These are phyloP conservation scores for Ascidia mentula DNA, from an alignment of 23 tunicate genomes.

Conservation along the genomic window DNA sequence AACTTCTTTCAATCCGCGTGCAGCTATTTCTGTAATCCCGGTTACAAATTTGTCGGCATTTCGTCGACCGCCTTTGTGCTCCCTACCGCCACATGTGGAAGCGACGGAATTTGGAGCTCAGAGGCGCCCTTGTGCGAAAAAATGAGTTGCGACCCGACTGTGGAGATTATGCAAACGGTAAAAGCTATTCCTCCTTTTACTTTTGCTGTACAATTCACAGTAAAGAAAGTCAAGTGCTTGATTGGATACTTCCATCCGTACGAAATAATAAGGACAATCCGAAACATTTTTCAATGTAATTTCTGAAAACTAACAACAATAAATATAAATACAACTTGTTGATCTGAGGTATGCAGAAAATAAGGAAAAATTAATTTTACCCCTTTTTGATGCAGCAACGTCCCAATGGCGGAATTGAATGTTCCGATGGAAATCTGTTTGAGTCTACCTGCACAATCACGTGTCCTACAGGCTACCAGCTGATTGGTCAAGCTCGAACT, in stretches of 20 bases:
- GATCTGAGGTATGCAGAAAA: no score
- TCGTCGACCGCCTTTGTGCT: neutral
- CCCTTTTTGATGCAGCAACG: conserved; percentile 24
- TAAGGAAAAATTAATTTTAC: no score
- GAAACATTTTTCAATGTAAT: no score
- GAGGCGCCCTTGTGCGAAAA: conserved; percentile 23
- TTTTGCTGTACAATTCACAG: neutral
- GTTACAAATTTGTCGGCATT: conserved; percentile 37
- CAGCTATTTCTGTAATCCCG: conserved; percentile 51
- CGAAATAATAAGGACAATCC: no score
- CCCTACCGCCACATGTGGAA: conserved; percentile 13
- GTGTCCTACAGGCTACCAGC: conserved; percentile 62
- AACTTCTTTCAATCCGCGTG: conserved; percentile 39
- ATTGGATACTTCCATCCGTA: neutral
- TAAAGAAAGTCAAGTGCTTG: neutral
- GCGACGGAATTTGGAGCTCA: conserved; percentile 22
- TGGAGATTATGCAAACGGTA: neutral
- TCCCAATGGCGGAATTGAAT: conserved; percentile 36
- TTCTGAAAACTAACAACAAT: no score
- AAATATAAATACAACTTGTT: no score
- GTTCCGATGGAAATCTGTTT: conserved; percentile 50
- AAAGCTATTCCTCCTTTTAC: neutral
- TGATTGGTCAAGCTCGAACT: conserved; percentile 32
- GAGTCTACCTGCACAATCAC: conserved; percentile 63
- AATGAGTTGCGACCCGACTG: conserved; percentile 12